Evolutionary conservation across 1,140 invertebrate genomes (phyloP), one percentile per base, ranked within the genome.

Genomic region (Lepidurus arcticus): DNA sequence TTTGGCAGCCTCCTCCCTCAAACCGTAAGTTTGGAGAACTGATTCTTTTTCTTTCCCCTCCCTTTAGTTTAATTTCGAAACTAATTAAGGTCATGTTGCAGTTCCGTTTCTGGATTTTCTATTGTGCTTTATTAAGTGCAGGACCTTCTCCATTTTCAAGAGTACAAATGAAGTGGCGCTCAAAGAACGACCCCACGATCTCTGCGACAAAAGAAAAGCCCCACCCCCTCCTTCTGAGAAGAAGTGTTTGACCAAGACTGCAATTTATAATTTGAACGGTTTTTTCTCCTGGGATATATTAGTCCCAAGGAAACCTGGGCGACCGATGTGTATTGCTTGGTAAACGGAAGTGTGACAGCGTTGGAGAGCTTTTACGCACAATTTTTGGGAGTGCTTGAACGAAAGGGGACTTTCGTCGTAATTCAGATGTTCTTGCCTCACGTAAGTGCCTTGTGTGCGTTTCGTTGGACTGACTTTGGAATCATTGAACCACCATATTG

Each of bases 131-230:
- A 65, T n/a, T 65, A 21, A 65, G 53, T 65, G 53, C n/a, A 65
- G 53, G 53, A 65, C 53, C 53, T 65, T 65, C 53, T 65, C 53
- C 53, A 65, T 65, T 65, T 65, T 65, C 53, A 65, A 65, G 21
- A 65, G 53, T 65, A 65, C 53, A 65, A 65, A 65, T 65, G 53
- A 65, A 65, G 53, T 65, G 53, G 53, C 53, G 53, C 53, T 65
- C 53, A 65, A 65, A 65, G 53, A 65, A 65, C 53, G 53, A 65
- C 53, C 53, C 53, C 53, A 65, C 53, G 53, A 65, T 65, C 53
- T 65, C 53, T 65, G 53, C 53, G 53, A 65, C 21, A 65, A 65
- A 65, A 4, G 34, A 34, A 65, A 65, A 65, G 13, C 21, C 53
- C 53, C 53, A 10, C 53, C 53, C 6, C 16, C 21, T 65, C 21